Evolutionary conservation across 2,888 invertebrate species (phyloP).

Genomic region (Ormyrus labotus): DNA sequence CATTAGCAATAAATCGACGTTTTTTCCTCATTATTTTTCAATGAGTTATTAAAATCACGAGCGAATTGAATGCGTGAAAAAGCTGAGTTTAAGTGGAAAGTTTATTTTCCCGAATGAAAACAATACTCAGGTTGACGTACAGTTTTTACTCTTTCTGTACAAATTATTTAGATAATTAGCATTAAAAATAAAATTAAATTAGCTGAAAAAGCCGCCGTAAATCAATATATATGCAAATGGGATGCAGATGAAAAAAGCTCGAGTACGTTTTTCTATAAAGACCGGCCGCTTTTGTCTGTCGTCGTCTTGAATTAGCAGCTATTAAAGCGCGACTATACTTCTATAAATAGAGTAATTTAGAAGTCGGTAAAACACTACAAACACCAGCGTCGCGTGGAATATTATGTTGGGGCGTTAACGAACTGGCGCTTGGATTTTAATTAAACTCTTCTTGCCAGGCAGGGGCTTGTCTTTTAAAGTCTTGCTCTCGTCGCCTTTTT

Average conservation of each 20-base stretch:
- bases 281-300: not conserved
- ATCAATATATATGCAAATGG: constrained; percentile 5
- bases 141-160: not conserved
- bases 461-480: constrained; percentile 40
- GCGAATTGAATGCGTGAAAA: too few relatives aligned
- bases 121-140: too few relatives aligned
- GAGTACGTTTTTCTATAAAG: not conserved
- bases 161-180: not conserved
- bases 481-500: constrained; percentile 34
- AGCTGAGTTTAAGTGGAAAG: too few relatives aligned
- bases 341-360: constrained; percentile 58
- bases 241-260: not conserved
- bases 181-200: not conserved
- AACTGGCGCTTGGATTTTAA: constrained; percentile 51
- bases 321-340: constrained; percentile 53
- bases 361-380: constrained; percentile 30
- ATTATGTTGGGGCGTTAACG: constrained; percentile 45
- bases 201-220: not conserved
- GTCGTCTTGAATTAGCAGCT: not conserved
- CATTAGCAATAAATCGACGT: constrained; percentile 14
- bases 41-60: too few relatives aligned
- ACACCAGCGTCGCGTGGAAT: constrained; percentile 21
- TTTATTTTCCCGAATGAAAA: too few relatives aligned
- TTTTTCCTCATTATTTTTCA: too few relatives aligned
- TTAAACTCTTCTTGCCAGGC: constrained; percentile 44